Evolutionary conservation across 2,797 vertebrate genomes (phyloP).

Genomic region (Dryobates pubescens): DNA sequence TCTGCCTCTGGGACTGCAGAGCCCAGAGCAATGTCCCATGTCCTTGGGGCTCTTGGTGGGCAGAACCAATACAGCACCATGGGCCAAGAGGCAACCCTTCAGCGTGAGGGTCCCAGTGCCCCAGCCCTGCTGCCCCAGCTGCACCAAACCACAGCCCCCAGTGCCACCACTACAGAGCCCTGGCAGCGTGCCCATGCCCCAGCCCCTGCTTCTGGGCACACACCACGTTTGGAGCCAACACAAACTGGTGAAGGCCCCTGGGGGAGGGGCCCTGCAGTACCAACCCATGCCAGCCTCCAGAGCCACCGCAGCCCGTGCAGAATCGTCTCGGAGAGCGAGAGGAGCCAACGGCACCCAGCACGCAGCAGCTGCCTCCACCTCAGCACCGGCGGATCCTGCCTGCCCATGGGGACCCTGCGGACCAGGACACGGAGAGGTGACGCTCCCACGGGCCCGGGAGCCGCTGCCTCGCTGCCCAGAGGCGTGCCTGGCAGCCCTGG

Average conservation of each 20-base stretch:
- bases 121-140: fast-evolving
- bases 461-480: fast-evolving
- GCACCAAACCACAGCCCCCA: fast-evolving
- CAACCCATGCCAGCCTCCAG: conserved; percentile 6
- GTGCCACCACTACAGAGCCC: fast-evolving
- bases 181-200: fast-evolving
- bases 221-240: fast-evolving
- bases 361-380: not conserved
- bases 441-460: fast-evolving
- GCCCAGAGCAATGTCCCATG: fast-evolving
- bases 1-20: fast-evolving
- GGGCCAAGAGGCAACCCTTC: fast-evolving
- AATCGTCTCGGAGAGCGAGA: not conserved
- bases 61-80: fast-evolving
- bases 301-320: not conserved
- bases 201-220: fast-evolving
- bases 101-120: fast-evolving
- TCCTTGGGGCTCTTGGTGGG: not conserved
- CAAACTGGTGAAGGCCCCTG: fast-evolving
- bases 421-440: fast-evolving
- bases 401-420: not conserved
- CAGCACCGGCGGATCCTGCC: fast-evolving
- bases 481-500: fast-evolving
- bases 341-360: not conserved
- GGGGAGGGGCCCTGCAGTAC: fast-evolving